Evolutionary conservation across 2,888 invertebrate species (phyloP), one percentile per base, ranked within the genome.

Genomic region (Mystacides longicornis): DNA sequence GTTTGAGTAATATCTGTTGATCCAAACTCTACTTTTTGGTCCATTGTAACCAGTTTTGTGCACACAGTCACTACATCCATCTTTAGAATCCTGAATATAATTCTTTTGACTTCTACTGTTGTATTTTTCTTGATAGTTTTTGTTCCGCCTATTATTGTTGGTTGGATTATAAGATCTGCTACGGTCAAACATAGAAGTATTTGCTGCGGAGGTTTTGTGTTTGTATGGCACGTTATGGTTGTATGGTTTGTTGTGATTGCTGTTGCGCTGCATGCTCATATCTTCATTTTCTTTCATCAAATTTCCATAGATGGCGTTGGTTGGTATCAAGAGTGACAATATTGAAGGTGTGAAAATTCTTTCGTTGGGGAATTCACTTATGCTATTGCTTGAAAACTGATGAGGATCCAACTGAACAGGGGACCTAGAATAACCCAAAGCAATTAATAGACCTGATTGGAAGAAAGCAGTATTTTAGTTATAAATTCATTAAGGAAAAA

Each of bases 221-320:
- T 14, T 37, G 14, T 37, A 37, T 37, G 37, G 37, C 37, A 37
- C 43, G 3, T 27, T 43, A 37, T 27, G 19, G 3, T 54, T 47
- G 9, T 22, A 51, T 3, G 20, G 27, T 45, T n/a, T n/a, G 7
- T 20, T 18, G 51, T 42, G n/a, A 1, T 20, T 14, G 46, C 20
- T 19, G 23, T 49, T 22, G 7, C 16, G 37, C 23, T 23, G 49
- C 21, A 31, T 27, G 16, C 16, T 37, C 3, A 7, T 7, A 14
- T 37, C 37, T 7, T 37, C 3, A 23, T 23, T 27, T 7, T n/a
- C 48, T 46, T 51, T 23, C 37, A 27, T 21, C 16, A 27, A 23
- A 11, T 37, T 53, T 14, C 16, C 47, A 53, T 22, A 56, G 56
- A 51, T 49, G 51, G 53, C 56, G 21, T 31, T 23, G 22, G 49